Percentiles rank a stretch among this genome's conserved stretches.
These are phyloP conservation scores for Leucoma salicis DNA, from an alignment of 2,888 invertebrate species.

Conservation along the genomic window DNA sequence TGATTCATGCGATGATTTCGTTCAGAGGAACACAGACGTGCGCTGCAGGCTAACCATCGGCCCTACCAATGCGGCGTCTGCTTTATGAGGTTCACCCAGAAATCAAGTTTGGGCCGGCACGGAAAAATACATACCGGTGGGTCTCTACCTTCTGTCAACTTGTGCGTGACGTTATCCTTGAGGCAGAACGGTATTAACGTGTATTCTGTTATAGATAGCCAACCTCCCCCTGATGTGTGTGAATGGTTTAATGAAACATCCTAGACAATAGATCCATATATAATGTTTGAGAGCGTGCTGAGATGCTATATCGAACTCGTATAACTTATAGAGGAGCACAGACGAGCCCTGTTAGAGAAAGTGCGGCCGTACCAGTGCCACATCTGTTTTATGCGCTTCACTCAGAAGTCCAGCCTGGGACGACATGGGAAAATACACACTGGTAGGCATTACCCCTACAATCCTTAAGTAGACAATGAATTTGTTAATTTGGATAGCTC, in stretches of 20 bases:
- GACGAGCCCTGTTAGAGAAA: slow-evolving; percentile 83
- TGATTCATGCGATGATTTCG: slow-evolving; percentile 64
- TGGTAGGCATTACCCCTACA: slow-evolving; percentile 82
- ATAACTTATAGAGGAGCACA: slow-evolving; percentile 83
- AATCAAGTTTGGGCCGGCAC: slow-evolving; percentile 86
- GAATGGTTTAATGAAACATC: slow-evolving; percentile 58
- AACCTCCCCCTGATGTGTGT: slow-evolving; percentile 78
- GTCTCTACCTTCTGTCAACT: slow-evolving; percentile 60
- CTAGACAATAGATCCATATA: slow-evolving; percentile 52
- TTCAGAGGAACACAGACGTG: slow-evolving; percentile 75
- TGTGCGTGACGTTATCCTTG: slow-evolving; percentile 63
- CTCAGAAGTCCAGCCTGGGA: slow-evolving; percentile 88
- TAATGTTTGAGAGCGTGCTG: slow-evolving; percentile 64
- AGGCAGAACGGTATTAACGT: slow-evolving; percentile 69
- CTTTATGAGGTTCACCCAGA: slow-evolving; percentile 85
- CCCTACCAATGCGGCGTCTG: slow-evolving; percentile 86
- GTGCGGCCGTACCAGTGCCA: slow-evolving; percentile 87
- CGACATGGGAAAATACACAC: slow-evolving; percentile 88
- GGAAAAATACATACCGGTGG: slow-evolving; percentile 84
- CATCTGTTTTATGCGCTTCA: slow-evolving; percentile 87
- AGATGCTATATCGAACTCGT: slow-evolving; percentile 78
- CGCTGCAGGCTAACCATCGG: slow-evolving; percentile 74
- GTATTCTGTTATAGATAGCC: slow-evolving; percentile 46
- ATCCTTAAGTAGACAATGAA: slow-evolving; percentile 77
- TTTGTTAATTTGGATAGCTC: slow-evolving; percentile 66